Conservation (phyloP, 2,888 invertebrate species). For the Cryptus armator region DNA sequence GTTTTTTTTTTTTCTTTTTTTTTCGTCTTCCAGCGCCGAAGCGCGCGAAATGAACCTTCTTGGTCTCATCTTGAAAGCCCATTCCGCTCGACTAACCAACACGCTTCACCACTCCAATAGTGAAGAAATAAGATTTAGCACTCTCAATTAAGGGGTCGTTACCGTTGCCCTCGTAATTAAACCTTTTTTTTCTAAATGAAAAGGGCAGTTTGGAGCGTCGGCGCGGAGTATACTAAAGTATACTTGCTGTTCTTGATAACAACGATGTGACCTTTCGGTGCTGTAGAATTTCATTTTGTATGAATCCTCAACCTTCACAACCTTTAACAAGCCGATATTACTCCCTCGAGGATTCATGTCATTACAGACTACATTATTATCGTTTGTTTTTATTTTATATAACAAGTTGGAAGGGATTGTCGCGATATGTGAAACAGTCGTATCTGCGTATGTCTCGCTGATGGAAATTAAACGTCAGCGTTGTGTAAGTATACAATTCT, state of each 20-base stretch:
- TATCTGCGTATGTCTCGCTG: not conserved
- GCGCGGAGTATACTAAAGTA: not conserved
- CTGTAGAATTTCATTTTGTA: not conserved
- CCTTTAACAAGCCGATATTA: not conserved
- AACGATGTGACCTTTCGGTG: not conserved
- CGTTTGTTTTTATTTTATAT: not conserved
- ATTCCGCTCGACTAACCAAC: slow-evolving; percentile 40
- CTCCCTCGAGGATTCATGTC: not conserved
- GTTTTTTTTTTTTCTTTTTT: slow-evolving; percentile 33
- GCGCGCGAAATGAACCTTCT: slow-evolving; percentile 45
- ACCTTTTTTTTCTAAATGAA: slow-evolving; percentile 42
- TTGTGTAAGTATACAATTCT: not conserved
- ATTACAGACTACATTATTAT: not conserved
- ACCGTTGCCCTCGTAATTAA: slow-evolving; percentile 50
- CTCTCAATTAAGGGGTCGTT: slow-evolving; percentile 60
- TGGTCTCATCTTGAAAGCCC: slow-evolving; percentile 23
- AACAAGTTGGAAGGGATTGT: not conserved
- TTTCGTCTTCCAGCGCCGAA: not conserved
- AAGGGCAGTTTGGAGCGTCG: not conserved
- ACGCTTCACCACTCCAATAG: slow-evolving; percentile 41
- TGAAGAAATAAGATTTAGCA: slow-evolving; percentile 60
- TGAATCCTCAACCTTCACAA: not conserved
- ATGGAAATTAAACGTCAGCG: slow-evolving; percentile 9
- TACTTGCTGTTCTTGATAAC: not conserved
- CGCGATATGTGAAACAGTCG: not conserved